Evolutionary conservation across 1,140 invertebrate genomes (phyloP), one percentile per base, ranked within the genome.

Genomic region (Saccostrea cuccullata): DNA sequence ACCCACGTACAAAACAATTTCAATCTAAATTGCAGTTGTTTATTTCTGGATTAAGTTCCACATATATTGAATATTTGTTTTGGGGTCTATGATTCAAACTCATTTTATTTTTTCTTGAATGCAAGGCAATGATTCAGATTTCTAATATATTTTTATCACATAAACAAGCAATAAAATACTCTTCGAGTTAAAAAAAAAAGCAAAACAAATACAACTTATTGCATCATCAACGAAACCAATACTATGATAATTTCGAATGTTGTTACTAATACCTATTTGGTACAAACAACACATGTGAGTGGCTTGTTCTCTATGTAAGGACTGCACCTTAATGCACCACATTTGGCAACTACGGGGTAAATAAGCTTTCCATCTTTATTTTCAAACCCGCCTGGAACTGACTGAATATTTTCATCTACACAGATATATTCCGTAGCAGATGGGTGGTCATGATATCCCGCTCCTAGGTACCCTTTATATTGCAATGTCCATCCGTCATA

Each of bases 211-310:
- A 60, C 12, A 0, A 17, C 0, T 15, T 4, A 20, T 60, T 3
- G 58, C 58, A 13, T 11, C 17, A 60, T 60, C 13, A 6, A 47
- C 47, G 9, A 6, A 9, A 47, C 6, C 5, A 47, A 47, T 9
- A 47, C 5, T 6, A 47, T 47, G 47, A 36, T 36, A 0, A 36
- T 2, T 36, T 0, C 2, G 2, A 0, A 36, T 36, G 30, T 36
- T 36, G 30, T 36, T 36, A 36, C 2, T 1, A 36, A 36, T 36
- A 30, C 13, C 36, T 36, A 77, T 15, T 30, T 30, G 12, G 70
- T 36, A 83, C 91, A 93, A 8, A 93, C 90, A 4, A 89, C 91
- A 86, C 91, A 93, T 3, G 86, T 88, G 1, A 92, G 13, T 26
- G 82, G 86, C 11, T 64, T 58, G 0, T 88, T 82, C 13, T 88